Conservation (phyloP, 2,888 invertebrate species). For the Chalcis sispes region DNA sequence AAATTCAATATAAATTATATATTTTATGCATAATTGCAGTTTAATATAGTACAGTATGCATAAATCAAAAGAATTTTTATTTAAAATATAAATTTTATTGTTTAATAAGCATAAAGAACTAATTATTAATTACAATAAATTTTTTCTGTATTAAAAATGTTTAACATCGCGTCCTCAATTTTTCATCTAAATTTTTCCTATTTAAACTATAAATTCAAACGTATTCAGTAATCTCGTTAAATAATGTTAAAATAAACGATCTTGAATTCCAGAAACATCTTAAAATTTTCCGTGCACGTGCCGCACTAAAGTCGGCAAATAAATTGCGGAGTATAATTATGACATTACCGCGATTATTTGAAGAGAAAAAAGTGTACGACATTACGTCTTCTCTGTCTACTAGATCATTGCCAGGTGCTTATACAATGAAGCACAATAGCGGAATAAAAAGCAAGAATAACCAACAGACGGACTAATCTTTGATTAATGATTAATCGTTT, state of each 20-base stretch:
- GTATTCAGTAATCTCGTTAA: neutral
- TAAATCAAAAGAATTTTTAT: no score
- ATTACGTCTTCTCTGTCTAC: neutral
- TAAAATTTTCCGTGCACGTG: neutral
- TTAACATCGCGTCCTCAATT: no score
- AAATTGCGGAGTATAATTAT: constrained; percentile 15
- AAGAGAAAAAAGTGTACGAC: neutral
- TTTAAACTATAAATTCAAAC: neutral
- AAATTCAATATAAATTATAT: no score
- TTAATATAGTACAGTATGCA: no score
- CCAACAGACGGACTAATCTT: constrained; percentile 13
- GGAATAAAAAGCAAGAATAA: neutral
- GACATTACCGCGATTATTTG: constrained; percentile 10
- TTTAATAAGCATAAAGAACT: no score
- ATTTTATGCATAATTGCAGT: no score
- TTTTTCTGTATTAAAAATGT: no score
- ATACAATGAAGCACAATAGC: constrained; percentile 9
- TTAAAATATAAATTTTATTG: no score
- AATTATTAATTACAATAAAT: no score
- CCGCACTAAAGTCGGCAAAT: neutral
- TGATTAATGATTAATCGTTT: constrained; percentile 22
- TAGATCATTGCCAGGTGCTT: constrained; percentile 24
- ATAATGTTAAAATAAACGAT: no score
- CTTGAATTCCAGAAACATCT: neutral
- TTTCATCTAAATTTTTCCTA: no score